phyloP scores from a whole-genome alignment of 2,888 invertebrate species.

The Calliscelio sp. region DNA sequence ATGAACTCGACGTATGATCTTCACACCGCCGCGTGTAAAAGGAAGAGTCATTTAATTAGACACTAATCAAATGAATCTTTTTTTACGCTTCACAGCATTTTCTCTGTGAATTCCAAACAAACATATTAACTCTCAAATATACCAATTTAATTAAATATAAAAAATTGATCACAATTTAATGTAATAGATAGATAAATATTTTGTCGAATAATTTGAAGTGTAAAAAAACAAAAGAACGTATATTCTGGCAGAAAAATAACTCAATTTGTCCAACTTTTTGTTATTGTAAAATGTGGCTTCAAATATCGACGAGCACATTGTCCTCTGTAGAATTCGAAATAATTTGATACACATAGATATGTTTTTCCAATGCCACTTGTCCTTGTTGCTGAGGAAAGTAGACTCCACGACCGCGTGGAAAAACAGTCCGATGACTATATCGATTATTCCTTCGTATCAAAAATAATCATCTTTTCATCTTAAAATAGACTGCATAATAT shows the following conservation, averaged over 20 bases:
- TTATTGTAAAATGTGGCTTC: not conserved
- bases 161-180: no score
- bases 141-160: no score
- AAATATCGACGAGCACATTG: conserved; percentile 10
- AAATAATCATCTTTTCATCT: conserved; percentile 7
- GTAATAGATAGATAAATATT: no score
- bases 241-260: no score
- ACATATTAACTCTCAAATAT: no score
- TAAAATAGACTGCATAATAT: not conserved
- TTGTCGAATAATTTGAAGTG: no score
- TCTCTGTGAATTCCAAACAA: no score
- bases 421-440: conserved; percentile 26
- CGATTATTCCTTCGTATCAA: conserved; percentile 12
- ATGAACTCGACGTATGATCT: conserved; percentile 31
- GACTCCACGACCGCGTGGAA: conserved; percentile 23
- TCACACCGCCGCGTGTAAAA: conserved; percentile 42
- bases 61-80: conserved; percentile 44
- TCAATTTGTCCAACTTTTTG: not conserved
- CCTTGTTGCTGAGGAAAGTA: conserved; percentile 32
- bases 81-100: no score
- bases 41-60: conserved; percentile 55
- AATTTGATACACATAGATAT: not conserved
- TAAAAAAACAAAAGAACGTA: no score
- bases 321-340: conserved; percentile 8
- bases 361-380: conserved; percentile 33